phyloP scores from a whole-genome alignment of 2,113 vertebrate genomes.

The Stercorarius parasiticus region DNA sequence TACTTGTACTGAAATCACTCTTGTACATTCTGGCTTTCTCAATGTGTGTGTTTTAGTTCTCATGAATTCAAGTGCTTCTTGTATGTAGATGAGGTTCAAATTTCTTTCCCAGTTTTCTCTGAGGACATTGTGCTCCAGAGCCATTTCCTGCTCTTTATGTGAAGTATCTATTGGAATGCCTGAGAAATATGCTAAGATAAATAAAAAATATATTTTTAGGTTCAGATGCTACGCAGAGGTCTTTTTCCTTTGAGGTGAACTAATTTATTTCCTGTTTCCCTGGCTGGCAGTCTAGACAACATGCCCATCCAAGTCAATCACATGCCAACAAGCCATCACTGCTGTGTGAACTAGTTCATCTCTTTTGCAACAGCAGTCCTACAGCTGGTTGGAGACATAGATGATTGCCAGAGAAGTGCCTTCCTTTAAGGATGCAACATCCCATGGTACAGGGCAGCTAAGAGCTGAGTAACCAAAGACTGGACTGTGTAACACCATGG shows the following conservation, averaged over 20 bases:
- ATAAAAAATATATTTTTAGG: slow-evolving; percentile 18
- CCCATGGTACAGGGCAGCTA: neutral
- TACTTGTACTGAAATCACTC: neutral
- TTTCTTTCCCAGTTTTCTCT: slow-evolving; percentile 23
- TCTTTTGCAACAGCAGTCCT: neutral
- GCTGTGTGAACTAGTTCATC: neutral
- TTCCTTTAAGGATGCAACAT: neutral
- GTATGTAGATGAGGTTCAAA: neutral
- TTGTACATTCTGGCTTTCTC: slow-evolving; percentile 23
- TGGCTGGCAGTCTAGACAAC: neutral
- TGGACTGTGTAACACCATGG: neutral
- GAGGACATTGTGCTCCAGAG: neutral
- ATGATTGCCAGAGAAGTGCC: neutral
- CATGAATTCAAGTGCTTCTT: neutral
- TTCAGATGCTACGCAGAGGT: neutral
- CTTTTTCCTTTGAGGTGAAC: neutral
- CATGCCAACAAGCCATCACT: neutral
- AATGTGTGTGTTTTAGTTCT: slow-evolving; percentile 25
- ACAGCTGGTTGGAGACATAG: neutral
- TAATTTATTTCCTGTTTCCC: neutral
- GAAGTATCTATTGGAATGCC: slow-evolving; percentile 1
- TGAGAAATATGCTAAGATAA: slow-evolving; percentile 43
- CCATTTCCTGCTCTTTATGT: neutral
- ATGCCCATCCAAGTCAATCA: neutral
- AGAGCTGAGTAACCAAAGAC: neutral